Evolutionary conservation across 2,797 vertebrate species (phyloP), one percentile per base, ranked within the genome.

Genomic region (Anabacerthia variegaticeps): DNA sequence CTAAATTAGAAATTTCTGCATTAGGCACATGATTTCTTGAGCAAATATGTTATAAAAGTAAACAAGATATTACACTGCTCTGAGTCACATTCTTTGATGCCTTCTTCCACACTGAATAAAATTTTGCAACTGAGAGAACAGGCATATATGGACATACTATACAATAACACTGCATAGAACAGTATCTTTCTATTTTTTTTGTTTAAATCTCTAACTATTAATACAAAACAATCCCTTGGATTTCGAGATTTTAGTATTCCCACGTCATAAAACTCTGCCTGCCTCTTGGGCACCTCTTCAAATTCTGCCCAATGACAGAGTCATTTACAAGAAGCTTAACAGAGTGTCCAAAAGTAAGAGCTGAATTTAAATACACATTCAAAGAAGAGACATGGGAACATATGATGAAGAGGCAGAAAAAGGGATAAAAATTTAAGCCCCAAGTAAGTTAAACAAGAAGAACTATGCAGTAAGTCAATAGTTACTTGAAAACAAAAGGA

Each of bases 381-480:
- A 39, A 84, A 93, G 28, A 81, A 36, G 39, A 79, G 8, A 66
- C 10, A 27, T 0, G 1, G 32, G 8, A 15, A 73, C 21, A 32
- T 7, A 46, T 0, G 3, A 30, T 20, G 20, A 59, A 51, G 12
- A 12, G 7, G 9, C 2, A 0, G 24, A 30, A 73, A 59, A 54
- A 9, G 2, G 16, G 20, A 81, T 55, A 15, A 82, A 61, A 81
- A 73, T 26, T n/a, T 36, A 59, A 78, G 20, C 7, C 8, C 16
- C 13, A 76, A 32, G 4, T 22, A 76, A 74, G 5, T 67, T 54
- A 75, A 67, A 59, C 14, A 58, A 62, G 27, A 80, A 80, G 28
- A 71, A 76, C 74, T n/a, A 83, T 4, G 15, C 19, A 80, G 10
- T 37, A 71, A 77, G 17, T 19, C 52, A 71, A 19, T 4, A 84